phyloP scores from a whole-genome alignment of 2,113 vertebrate species.

The Arenaria interpres region DNA sequence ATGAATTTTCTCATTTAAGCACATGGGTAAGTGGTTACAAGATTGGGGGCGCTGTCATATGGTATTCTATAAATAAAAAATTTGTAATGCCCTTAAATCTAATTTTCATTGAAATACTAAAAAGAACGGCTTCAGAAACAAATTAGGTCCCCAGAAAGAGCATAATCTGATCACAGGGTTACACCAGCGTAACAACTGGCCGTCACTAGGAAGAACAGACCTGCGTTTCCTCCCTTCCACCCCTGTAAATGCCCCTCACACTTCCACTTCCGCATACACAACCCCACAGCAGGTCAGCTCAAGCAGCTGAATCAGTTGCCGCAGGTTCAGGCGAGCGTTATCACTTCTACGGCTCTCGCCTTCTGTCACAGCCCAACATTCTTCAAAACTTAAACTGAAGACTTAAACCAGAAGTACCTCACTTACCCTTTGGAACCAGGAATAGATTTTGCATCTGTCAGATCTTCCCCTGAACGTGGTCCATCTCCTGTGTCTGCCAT shows the following conservation, averaged over 20 bases:
- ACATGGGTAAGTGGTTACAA: neutral
- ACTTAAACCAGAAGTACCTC: neutral
- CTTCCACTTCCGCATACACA: neutral
- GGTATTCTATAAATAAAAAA: neutral
- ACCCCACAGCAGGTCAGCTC: neutral
- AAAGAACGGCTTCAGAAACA: neutral
- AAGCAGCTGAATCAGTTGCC: neutral
- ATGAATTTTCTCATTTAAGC: neutral
- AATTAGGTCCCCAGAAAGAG: neutral
- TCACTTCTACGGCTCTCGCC: neutral
- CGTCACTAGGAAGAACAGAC: neutral
- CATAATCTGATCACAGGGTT: neutral
- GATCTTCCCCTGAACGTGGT: neutral
- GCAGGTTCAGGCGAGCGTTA: neutral
- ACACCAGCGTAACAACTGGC: neutral
- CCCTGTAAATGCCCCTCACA: neutral
- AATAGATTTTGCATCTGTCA: constrained; percentile 54
- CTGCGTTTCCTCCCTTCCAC: neutral
- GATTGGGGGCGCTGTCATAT: accelerated
- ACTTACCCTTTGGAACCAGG: constrained; percentile 66
- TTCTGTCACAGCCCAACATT: neutral
- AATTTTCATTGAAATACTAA: neutral
- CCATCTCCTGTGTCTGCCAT: constrained; percentile 63
- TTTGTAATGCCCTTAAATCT: neutral
- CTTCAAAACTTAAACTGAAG: neutral